Evolutionary conservation across 2,888 invertebrate genomes (phyloP).

Genomic region (Melieria picta): DNA sequence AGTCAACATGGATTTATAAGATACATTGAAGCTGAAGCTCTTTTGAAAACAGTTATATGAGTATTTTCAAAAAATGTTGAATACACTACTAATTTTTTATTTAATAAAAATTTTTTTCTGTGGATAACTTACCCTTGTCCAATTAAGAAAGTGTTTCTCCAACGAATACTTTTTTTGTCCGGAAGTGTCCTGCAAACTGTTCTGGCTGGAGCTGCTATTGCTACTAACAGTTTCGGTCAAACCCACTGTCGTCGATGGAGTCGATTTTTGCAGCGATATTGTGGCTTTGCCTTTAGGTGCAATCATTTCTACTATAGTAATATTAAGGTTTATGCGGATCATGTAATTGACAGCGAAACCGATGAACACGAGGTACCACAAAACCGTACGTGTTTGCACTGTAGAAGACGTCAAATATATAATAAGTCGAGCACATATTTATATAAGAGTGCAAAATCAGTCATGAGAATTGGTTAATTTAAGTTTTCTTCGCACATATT

Average conservation of each 20-base stretch:
- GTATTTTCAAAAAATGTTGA: too few species aligned
- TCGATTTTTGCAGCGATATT: background rate
- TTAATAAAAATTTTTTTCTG: too few species aligned
- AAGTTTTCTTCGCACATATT: too few species aligned
- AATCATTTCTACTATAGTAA: constrained; percentile 76
- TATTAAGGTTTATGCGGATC: constrained; percentile 74
- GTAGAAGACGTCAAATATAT: constrained; percentile 20
- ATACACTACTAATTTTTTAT: too few species aligned
- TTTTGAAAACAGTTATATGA: too few species aligned
- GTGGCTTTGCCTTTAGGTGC: constrained; percentile 30
- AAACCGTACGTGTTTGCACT: constrained; percentile 66
- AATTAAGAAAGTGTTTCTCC: constrained; percentile 52
- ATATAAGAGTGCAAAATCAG: too few species aligned
- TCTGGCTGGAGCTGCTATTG: too few species aligned
- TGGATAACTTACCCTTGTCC: constrained; percentile 51
- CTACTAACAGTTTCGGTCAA: background rate
- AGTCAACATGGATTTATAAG: too few species aligned
- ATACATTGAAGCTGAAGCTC: too few species aligned
- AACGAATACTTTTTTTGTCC: constrained; percentile 45
- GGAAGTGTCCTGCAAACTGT: too few species aligned
- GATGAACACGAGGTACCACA: constrained; percentile 74
- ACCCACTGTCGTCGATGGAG: constrained; percentile 15
- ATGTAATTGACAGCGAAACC: constrained; percentile 78
- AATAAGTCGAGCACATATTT: too few species aligned
- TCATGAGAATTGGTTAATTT: too few species aligned